Conservation (phyloP, 2,797 vertebrate species). For the Cyclura pinguis region DNA sequence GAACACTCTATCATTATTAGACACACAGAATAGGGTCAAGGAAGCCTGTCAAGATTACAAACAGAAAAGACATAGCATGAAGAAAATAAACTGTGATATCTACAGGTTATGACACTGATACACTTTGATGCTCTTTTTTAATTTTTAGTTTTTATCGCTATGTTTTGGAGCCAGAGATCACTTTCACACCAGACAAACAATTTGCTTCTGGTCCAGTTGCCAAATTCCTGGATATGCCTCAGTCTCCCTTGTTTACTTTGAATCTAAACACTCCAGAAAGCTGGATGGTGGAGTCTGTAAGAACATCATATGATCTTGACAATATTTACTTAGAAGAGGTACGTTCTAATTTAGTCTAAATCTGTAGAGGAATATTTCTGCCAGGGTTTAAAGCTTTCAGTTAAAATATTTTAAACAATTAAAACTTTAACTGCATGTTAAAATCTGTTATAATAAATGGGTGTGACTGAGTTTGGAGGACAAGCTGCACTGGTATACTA, state of each 20-base stretch:
- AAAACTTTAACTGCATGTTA: not conserved
- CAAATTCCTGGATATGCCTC: constrained; percentile 97
- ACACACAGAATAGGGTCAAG: too few species aligned
- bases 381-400: not conserved
- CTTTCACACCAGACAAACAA: constrained; percentile 86
- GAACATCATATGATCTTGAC: constrained; percentile 95
- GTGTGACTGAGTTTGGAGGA: not conserved
- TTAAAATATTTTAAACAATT: not conserved
- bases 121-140: constrained; percentile 50
- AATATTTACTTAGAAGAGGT: constrained; percentile 99
- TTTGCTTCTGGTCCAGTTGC: constrained; percentile 92
- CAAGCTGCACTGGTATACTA: not conserved
- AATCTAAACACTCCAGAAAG: constrained; percentile 97
- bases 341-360: constrained; percentile 47
- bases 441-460: not conserved
- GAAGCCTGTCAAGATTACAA: not conserved
- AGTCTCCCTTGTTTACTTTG: constrained; percentile 94
- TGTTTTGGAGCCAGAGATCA: constrained; percentile 93
- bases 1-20: not conserved
- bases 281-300: constrained; percentile 98
- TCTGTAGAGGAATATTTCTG: not conserved
- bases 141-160: constrained; percentile 93
- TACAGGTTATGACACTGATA: not conserved
- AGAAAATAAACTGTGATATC: not conserved
- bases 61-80: not conserved